Evolutionary conservation across 2,797 vertebrate species (phyloP), one percentile per base, ranked within the genome.

Genomic region (Todus mexicanus): DNA sequence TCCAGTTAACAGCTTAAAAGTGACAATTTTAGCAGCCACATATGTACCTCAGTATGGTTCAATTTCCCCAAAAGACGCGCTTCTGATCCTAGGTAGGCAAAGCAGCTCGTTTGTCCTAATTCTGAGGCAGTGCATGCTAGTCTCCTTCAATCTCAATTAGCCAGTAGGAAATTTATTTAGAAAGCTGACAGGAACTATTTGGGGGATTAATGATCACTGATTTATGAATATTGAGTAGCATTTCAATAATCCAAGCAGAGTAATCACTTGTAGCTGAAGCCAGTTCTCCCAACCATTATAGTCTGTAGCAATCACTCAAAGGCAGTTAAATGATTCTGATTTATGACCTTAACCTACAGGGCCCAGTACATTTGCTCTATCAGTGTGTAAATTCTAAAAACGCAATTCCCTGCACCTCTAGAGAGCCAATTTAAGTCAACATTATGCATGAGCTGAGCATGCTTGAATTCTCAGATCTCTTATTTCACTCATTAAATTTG

Each of bases 131-230:
- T 33, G 74, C 74, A 90, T 86, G 90, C 91, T 93, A 96, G 94
- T 97, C 97, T 97, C 96, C 94, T 97, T 98, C 97, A 97, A 98
- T 98, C 97, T 98, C 98, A 97, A 98, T 98, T 98, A 98, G 96
- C 93, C 78, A 92, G 94, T 57, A 87, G 94, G 93, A 97, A 98
- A 98, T 98, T 97, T 97, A 97, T 98, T 98, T 97, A 97, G 97
- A 96, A 96, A 97, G 88, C 95, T 93, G 96, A 98, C 97, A 98
- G 97, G 95, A 96, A 97, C 96, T 98, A 97, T 97, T 97, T 97
- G 94, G 97, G 97, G 98, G 95, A 98, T 98, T 98, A 98, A 98
- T 98, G 97, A 97, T 97, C 90, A 93, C 97, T 98, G 98, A 98
- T 98, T 98, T 98, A 98, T 98, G 97, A 98, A 97, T 98, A 97